Base-by-base conservation (phyloP, 2,113 vertebrate species). In the Pedionomus torquatus region DNA sequence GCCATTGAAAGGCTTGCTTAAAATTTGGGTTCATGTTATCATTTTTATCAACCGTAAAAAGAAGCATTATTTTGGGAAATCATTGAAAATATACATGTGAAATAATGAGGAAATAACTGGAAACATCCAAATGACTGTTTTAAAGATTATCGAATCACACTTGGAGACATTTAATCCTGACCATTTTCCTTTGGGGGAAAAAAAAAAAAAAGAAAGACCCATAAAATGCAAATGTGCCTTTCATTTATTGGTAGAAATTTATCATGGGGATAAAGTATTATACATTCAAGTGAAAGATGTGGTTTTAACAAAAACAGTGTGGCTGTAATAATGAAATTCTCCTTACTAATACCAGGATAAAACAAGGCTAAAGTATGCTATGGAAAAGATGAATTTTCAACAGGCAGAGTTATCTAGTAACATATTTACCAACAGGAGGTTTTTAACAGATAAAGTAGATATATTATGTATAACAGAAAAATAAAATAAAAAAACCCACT, bases 181-280 rank as follows among this genome's bases (percentile, higher is more conserved):
- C 7, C 0, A 20, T 61, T 76, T 77, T 83, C 9, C 30, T 54
- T 46, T 2, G 0, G 21, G 43, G 58, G 33, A 35, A 43, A 37
- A 1, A 1, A 5, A 37, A 30, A 43, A n/a, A 1, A 5, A 33
- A 33, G 2, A n/a, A 77, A 54, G 20, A n/a, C 4, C 1, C 3
- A 30, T 39, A 58, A 90, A 71, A 82, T 68, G 11, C 13, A 82
- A 81, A 70, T 37, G 3, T 9, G 49, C 5, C 1, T 39, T 81
- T 93, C 31, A 61, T 17, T 71, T 87, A 58, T 21, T 55, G 20
- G 5, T 55, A 58, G n/a, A 19, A 78, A 10, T 9, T 88, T 69
- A 8, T 30, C 68, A 60, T 3, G 4, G 7, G 10, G 55, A 68
- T 41, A 63, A 81, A 78, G 83, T 55, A 8, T 0, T 3, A 4